Conservation (phyloP, 1,140 invertebrate species). For the Habropoda laboriosa region DNA sequence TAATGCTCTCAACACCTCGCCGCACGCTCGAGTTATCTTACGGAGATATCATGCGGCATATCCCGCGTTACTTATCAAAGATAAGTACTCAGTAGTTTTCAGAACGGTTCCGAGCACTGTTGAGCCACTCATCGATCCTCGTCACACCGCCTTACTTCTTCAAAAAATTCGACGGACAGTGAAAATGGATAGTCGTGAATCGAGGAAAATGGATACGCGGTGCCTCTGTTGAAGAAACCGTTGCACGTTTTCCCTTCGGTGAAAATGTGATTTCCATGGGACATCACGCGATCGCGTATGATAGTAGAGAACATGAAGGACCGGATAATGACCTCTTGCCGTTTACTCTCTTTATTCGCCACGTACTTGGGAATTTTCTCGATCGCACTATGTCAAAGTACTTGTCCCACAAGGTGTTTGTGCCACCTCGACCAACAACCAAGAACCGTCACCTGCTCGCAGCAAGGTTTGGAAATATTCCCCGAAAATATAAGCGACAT, state of each 20-base stretch:
- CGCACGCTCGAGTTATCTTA: conserved; percentile 55
- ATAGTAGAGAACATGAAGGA: conserved; percentile 36
- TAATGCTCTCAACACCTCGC: conserved; percentile 38
- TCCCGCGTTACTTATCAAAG: conserved; percentile 66
- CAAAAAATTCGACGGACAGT: not conserved
- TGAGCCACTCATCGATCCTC: conserved; percentile 36
- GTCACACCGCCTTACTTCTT: too few relatives aligned
- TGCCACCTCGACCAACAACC: conserved; percentile 63
- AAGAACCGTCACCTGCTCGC: conserved; percentile 62
- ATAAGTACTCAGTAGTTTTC: conserved; percentile 67
- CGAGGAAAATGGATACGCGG: not conserved
- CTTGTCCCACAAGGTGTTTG: conserved; percentile 65
- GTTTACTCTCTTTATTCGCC: not conserved
- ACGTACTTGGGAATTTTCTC: conserved; percentile 30
- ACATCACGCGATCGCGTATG: conserved; percentile 17
- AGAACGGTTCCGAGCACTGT: conserved; percentile 41
- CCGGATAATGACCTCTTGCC: conserved; percentile 7
- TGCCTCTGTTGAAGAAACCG: not conserved
- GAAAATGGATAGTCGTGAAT: not conserved
- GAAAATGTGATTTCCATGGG: conserved; percentile 39
- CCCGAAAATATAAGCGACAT: conserved; percentile 67
- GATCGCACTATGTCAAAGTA: conserved; percentile 9
- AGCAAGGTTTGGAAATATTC: conserved; percentile 58
- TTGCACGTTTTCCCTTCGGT: not conserved
- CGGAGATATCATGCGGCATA: conserved; percentile 60